Percentiles rank a stretch among this genome's conserved stretches.
Evolutionary conservation across 2,797 vertebrate species (phyloP).

Genomic region (Phalanger gymnotis): DNA sequence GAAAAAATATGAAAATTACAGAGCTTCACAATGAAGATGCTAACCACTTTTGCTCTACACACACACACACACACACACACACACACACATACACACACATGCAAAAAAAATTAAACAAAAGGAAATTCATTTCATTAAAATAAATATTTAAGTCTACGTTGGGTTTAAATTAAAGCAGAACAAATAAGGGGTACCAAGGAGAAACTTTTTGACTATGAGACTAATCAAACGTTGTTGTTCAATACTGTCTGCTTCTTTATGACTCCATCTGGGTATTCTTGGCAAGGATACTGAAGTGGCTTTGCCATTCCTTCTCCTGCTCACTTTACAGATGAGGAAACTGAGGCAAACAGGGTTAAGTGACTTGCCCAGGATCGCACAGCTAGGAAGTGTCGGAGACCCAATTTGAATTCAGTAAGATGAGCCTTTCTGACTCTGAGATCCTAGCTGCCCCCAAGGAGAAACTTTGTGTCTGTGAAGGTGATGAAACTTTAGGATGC

Average conservation of each 20-base stretch:
- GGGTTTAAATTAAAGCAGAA: neutral
- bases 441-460: neutral
- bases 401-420: neutral
- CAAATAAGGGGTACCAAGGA: neutral
- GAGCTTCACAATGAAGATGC: neutral
- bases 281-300: neutral
- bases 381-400: neutral
- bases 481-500: neutral
- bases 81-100: neutral
- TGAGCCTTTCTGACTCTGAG: neutral
- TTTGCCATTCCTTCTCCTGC: neutral
- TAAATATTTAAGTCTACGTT: neutral
- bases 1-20: neutral
- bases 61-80: neutral
- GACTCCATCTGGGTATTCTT: neutral
- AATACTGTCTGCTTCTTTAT: neutral
- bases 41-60: neutral
- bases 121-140: neutral
- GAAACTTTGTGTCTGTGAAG: no score
- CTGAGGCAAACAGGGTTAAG: neutral
- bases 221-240: neutral
- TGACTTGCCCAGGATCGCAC: neutral
- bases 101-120: neutral
- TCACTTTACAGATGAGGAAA: neutral
- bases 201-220: neutral